Evolutionary conservation across 2,113 vertebrate genomes (phyloP), one percentile per base, ranked within the genome.

Genomic region (Equus przewalskii): DNA sequence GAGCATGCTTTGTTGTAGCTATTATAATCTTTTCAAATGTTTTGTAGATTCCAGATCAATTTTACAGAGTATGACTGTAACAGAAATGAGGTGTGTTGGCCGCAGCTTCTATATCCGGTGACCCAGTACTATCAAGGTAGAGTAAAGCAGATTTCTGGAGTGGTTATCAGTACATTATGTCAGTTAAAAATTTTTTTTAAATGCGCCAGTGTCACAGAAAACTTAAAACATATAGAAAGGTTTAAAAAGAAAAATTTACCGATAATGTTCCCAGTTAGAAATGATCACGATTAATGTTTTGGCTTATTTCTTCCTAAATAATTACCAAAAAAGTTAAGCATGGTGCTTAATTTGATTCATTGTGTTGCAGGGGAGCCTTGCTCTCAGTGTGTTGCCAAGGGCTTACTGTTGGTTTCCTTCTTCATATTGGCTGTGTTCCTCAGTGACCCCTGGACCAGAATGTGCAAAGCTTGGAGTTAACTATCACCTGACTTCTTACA

Each of bases 51-150:
- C 98, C 99, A 99, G 97, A 98, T 99, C n/a, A 99, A 99, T 98
- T 99, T 99, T 49, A 99, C 99, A 7, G 99, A 99, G 95, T 99
- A 99, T n/a, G 99, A 99, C 98, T 99, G 99, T 97, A 98, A 98
- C 97, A 98, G 98, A 83, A 99, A 99, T 41, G 99, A 99, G 2
- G 99, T 99, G 72, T 99, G 99, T 90, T 99, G 99, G 99, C 99
- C 99, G 2, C 99, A 99, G 4, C 99, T 99, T 0, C 98, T 99
- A 0, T 99, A 99, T 73, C 99, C 99, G 0, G 3, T 99, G 91
- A 99, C 99, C 13, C 98, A 58, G 28, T 99, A 99, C 98, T 99
- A 99, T 92, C 99, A 99, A 98, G 99, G 99, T 99, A 98, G 93
- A 97, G 56, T 12, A 41, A 28, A 33, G 12, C 36, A 30, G 9